Base-by-base conservation (phyloP, 1,140 invertebrate genomes). In the Procambarus clarkii region DNA sequence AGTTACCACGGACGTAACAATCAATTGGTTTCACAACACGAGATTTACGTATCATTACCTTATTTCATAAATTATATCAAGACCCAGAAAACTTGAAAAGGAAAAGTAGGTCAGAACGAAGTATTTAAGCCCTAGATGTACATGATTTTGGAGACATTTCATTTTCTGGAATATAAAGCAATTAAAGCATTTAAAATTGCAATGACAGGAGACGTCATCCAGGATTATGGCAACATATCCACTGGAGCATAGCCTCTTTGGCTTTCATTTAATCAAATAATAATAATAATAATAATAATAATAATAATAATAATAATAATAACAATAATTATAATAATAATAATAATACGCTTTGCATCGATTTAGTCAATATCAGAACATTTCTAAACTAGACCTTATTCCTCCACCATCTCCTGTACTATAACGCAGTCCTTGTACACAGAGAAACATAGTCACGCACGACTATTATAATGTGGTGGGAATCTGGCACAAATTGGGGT, bases 251-350 rank as follows among this genome's bases (percentile, higher is more conserved):
- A 74, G 69, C 69, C 69, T 74, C 69, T 74, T 74, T 74, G 69
- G 69, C 69, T 74, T 74, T 74, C 69, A 74, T 34, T 74, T 74
- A 74, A 74, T 21, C 69, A 74, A 34, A 74, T 71, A 34, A 71
- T 34, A 71, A 71, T 74, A 34, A 34, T 34, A 34, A 34, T 34
- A 34, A 34, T 34, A 34, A 34, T 34, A 34, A 34, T 34, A 34
- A 34, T 34, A 34, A 34, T 34, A 34, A 34, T 34, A 34, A 34
- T 1, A 34, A 34, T 34, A 0, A 34, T 34, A 34, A 34, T 34
- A 34, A 34, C 1, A 69, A 74, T 34, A 74, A 64, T 21, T n/a
- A 34, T 34, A 0, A 34, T 34, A 34, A 34, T 34, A 34, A 34
- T 34, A 69, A 74, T 34, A 74, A 64, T 21, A 64, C 18, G 60